phyloP scores from a whole-genome alignment of 53 echinoderm and acorn worm genomes.

The Temnopleurus reevesii region DNA sequence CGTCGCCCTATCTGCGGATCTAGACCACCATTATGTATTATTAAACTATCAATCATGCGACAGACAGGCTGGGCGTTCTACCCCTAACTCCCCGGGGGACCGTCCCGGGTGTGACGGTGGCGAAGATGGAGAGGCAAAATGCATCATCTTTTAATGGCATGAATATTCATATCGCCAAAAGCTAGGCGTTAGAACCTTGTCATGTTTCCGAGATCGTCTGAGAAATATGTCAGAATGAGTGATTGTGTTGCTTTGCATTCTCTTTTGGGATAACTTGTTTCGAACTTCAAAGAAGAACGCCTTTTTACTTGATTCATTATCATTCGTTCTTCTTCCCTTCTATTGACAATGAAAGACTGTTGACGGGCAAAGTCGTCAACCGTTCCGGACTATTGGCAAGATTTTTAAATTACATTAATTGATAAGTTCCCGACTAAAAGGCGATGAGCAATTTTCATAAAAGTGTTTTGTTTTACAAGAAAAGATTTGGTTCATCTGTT shows the following conservation, averaged over 20 bases:
- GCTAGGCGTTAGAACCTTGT: not conserved
- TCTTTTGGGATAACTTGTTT: no score
- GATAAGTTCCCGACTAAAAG: no score
- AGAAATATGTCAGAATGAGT: not conserved
- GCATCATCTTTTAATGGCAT: constrained; percentile 41
- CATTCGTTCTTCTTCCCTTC: no score
- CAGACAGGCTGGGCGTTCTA: constrained; percentile 1
- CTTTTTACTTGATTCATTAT: no score
- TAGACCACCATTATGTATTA: constrained; percentile 39
- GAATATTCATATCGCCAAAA: constrained; percentile 24
- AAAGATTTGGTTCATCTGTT: no score
- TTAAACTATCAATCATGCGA: constrained; percentile 26
- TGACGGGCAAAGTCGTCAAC: no score
- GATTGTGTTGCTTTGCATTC: not conserved
- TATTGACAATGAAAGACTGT: no score
- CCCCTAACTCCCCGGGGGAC: not conserved
- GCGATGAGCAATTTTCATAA: no score
- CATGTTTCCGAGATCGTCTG: not conserved
- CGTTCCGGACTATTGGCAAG: no score
- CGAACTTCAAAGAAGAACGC: no score
- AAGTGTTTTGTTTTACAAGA: no score
- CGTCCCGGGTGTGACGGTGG: constrained; percentile 3
- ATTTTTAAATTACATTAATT: no score
- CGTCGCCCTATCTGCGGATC: not conserved
- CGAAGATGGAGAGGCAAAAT: not conserved